Evolutionary conservation across 2,113 vertebrate species (phyloP).

Genomic region (Ginglymostoma cirratum): DNA sequence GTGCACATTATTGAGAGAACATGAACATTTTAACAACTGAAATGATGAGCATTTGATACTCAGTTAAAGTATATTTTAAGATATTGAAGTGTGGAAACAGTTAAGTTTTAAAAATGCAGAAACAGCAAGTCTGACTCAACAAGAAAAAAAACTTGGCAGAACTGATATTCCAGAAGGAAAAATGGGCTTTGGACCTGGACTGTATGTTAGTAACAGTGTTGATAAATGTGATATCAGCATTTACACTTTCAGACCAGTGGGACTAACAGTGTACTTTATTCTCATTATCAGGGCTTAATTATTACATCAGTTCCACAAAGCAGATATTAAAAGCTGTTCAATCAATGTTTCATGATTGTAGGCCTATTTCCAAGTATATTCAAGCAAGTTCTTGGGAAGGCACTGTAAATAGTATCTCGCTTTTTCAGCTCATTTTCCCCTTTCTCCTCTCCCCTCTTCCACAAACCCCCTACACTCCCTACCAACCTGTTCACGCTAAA

Average conservation of each 20-base stretch:
- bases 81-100: neutral
- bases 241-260: conserved; percentile 1
- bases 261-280: conserved; percentile 20
- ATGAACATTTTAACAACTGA: neutral
- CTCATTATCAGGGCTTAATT: conserved; percentile 23
- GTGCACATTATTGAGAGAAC: neutral
- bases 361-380: neutral
- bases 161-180: neutral
- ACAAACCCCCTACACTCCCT: neutral
- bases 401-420: no score
- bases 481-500: neutral
- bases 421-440: neutral
- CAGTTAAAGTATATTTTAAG: neutral
- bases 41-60: neutral
- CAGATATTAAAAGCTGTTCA: neutral
- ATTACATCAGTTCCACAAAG: neutral
- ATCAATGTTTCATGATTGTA: neutral
- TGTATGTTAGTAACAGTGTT: neutral
- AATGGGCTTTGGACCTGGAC: neutral
- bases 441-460: neutral
- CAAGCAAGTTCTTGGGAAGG: neutral
- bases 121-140: neutral
- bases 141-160: conserved; percentile 14
- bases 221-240: conserved; percentile 27
- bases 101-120: neutral